Base-by-base conservation (phyloP, 1,140 invertebrate species). In the Batillaria attramentaria region DNA sequence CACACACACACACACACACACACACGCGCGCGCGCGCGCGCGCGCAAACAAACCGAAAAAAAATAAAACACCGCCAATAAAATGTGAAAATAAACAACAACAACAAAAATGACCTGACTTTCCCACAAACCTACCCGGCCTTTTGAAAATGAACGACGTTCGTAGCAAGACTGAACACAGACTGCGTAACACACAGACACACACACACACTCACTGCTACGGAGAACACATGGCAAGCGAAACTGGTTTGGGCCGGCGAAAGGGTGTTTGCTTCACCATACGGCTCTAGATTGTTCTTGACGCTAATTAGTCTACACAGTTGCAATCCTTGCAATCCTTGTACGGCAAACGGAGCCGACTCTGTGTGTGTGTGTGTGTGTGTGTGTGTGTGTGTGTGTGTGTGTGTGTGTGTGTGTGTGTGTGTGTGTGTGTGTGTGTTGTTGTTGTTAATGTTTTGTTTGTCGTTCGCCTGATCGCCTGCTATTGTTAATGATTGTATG, bases 161-260 rank as follows among this genome's bases (percentile, higher is more conserved):
- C 31, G 31, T 33, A 33, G 6, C 4, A 28, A 66, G 31, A 66
- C 31, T 10, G 31, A 66, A 66, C 62, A 33, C 62, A 66, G 31
- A 66, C 62, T 35, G 31, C 33, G 31, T 35, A 28, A 66, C 62
- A 66, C 62, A 66, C 62, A 66, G 31, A 66, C 62, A 66, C 62
- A 66, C 62, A 66, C 10, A 66, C 33, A 28, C 57, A 28, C 57
- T 18, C 57, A 28, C 57, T 8, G 6, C 20, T 28, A 62, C 10
- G 57, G 20, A 28, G n/a, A n/a, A 6, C n/a, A 6, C n/a, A 10
- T 28, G 20, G 57, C 5, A 18, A 62, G 10, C 31, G 57, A 6
- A 62, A 62, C n/a, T 18, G 8, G n/a, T 62, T 62, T 62, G 6
- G 5, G 6, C 57, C 10, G 6, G 31, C 20, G n/a, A 62, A 13